Evolutionary conservation across 2,113 vertebrate species (phyloP), one percentile per base, ranked within the genome.

Genomic region (Opisthocomus hoazin): DNA sequence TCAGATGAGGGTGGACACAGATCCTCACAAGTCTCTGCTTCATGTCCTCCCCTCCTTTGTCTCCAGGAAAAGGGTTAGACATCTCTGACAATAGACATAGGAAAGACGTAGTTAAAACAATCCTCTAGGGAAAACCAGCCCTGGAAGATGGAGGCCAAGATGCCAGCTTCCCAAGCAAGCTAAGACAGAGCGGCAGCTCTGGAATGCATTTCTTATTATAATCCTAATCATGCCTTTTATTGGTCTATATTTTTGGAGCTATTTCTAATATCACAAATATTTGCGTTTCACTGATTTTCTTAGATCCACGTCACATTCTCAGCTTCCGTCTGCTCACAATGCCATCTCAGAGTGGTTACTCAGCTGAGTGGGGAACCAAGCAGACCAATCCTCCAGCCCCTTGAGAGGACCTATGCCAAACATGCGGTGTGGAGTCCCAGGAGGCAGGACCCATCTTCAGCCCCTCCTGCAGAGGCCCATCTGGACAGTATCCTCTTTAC

Each of bases 211-310:
- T 65, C 83, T 90, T 58, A 43, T 63, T 92, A 71, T 34, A 68
- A 88, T 83, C 64, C 39, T 71, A 68, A 85, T 83, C 13, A 5
- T 56, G 57, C 26, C 20, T 96, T 73, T 84, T 75, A 60, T 90
- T 86, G 66, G 91, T 79, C 89, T 86, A 5, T 90, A 83, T 92
- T 96, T 90, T 76, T 83, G 66, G 46, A 88, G 50, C 75, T 96
- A 83, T 92, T 94, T 92, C 91, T 90, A 93, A 90, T 85, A 92
- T 83, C 75, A 92, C 71, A 94, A 96, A 92, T 90, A 96, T 92
- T 94, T 92, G 61, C 0, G 0, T 88, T 88, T 69, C 79, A 63
- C 63, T 61, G 45, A 76, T 83, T 90, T 71, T 54, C 83, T 48
- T 87, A 56, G 74, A 26, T 69, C 43, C 29, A 4, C 4, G 2